Conservation (phyloP, 2,888 invertebrate species). For the Calameuta pallipes region DNA sequence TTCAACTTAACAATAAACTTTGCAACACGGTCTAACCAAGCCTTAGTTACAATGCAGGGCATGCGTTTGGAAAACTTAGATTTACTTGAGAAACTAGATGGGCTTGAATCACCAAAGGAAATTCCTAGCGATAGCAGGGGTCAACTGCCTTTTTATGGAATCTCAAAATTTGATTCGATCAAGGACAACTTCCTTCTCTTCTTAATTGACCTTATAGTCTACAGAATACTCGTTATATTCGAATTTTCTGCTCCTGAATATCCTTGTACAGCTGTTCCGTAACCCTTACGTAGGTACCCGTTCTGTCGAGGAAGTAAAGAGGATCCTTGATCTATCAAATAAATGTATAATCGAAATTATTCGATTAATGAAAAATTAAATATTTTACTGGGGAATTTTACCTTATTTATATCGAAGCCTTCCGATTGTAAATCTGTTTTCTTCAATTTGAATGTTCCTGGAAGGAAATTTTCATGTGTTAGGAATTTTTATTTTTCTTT, state of each 20-base stretch:
- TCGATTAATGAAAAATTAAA: constrained; percentile 54
- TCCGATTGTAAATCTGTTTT: constrained; percentile 88
- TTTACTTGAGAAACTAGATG: not conserved
- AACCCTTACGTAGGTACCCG: constrained; percentile 71
- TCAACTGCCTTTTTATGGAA: not conserved
- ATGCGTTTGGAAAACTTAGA: not conserved
- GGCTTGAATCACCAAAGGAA: not conserved
- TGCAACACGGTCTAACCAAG: not conserved
- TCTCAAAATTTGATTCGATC: not conserved
- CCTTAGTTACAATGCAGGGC: not conserved
- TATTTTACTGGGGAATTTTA: constrained; percentile 73
- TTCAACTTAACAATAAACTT: not conserved
- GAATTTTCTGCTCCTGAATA: constrained; percentile 62
- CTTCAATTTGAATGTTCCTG: constrained; percentile 93
- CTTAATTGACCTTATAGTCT: not conserved
- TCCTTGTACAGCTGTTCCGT: constrained; percentile 73
- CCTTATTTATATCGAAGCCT: constrained; percentile 81
- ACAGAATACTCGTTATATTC: constrained; percentile 31
- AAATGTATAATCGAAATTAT: constrained; percentile 18
- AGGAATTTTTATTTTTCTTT: not conserved
- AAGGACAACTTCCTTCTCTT: not conserved
- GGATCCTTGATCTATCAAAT: constrained; percentile 72
- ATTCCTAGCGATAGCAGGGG: not conserved
- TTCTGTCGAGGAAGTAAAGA: constrained; percentile 76
- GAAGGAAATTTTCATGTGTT: constrained; percentile 27